A percentile compares a stretch with the other conserved stretches of the same genome.
Conservation (phyloP, 2,113 vertebrate genomes). For the Miniopterus natalensis region DNA sequence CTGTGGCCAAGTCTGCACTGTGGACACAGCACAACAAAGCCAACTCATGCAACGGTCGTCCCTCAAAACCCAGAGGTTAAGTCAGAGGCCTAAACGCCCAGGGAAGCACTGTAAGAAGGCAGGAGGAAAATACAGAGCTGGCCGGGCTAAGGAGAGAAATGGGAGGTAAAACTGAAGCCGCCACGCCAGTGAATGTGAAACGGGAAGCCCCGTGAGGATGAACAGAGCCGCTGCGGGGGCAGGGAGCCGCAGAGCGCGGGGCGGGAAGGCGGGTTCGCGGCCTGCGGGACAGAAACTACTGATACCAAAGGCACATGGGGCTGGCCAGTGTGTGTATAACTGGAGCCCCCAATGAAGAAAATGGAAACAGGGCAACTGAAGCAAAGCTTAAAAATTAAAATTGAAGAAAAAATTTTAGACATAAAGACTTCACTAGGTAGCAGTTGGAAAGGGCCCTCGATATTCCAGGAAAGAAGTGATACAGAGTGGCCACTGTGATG, state of each 20-base stretch:
- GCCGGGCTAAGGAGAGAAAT: neutral
- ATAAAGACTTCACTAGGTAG: neutral
- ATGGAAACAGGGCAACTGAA: neutral
- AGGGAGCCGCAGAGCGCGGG: neutral
- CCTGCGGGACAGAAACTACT: neutral
- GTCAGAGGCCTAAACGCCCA: neutral
- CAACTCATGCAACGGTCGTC: neutral
- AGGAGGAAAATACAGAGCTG: neutral
- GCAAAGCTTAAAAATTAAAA: neutral
- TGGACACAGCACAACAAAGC: neutral
- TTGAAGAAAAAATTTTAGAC: neutral
- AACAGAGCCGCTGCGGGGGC: neutral
- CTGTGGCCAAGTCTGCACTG: neutral
- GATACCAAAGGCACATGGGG: neutral
- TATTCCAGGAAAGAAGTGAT: neutral
- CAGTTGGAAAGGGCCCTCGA: neutral
- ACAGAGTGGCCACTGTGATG: neutral
- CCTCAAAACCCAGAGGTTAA: neutral
- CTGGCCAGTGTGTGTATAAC: neutral
- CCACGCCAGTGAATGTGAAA: neutral
- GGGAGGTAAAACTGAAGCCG: neutral
- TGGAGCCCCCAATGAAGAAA: neutral
- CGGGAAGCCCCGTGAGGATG: neutral
- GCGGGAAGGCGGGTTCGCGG: neutral
- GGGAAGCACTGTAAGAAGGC: neutral